Conservation (phyloP, 2,113 vertebrate species). For the Arothron firmamentum region DNA sequence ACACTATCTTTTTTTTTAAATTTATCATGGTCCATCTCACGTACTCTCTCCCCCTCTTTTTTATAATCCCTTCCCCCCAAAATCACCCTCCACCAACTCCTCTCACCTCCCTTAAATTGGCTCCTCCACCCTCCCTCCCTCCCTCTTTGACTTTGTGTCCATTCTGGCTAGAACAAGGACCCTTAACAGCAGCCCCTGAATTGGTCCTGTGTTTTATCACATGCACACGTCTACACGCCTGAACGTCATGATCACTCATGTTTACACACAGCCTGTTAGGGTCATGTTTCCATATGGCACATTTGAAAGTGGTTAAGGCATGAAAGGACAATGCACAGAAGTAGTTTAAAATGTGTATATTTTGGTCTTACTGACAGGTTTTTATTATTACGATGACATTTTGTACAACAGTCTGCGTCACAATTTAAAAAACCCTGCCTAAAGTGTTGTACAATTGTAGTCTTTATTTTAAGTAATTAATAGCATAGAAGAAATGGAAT, state of each 20-base stretch:
- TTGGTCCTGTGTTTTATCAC: constrained; percentile 52
- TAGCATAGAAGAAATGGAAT: no score
- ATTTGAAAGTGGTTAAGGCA: constrained; percentile 7
- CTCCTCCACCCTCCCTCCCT: constrained; percentile 3
- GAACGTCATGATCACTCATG: constrained; percentile 19
- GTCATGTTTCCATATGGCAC: constrained; percentile 20
- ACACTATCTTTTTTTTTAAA: constrained; percentile 4
- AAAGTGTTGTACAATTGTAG: no score
- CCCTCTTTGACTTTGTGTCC: constrained; percentile 14
- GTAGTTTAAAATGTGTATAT: neutral
- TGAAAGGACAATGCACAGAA: constrained; percentile 40
- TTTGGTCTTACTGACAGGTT: neutral
- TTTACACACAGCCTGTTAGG: constrained; percentile 33
- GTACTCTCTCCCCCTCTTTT: neutral
- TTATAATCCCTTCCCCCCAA: no score
- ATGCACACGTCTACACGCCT: constrained; percentile 28
- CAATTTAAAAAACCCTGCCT: no score
- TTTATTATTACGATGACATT: neutral
- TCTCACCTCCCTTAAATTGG: constrained; percentile 1
- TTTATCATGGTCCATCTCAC: neutral
- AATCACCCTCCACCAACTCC: neutral
- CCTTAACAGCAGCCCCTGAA: constrained; percentile 59
- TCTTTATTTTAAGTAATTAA: no score
- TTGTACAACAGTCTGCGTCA: no score
- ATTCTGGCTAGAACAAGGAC: constrained; percentile 44